A percentile compares a stretch with the other conserved stretches of the same genome.
These are phyloP conservation scores for Tupaia chinensis DNA, from an alignment of 2,113 vertebrate species.

Conservation along the genomic window DNA sequence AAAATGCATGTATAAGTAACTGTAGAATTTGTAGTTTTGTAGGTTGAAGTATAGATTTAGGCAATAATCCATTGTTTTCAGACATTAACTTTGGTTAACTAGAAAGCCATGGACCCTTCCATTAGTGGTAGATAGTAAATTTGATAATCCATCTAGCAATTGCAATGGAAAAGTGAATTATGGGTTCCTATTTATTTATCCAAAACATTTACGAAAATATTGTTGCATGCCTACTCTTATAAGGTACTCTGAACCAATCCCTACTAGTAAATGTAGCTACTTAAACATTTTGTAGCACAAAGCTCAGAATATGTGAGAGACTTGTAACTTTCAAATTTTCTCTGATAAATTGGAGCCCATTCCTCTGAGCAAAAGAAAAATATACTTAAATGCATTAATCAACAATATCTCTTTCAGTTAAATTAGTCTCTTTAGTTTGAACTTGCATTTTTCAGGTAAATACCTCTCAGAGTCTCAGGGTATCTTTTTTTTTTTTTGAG, in stretches of 20 bases:
- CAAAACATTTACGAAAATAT: constrained; percentile 35
- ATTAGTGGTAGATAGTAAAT: constrained; percentile 14
- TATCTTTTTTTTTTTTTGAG: neutral
- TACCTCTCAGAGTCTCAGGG: neutral
- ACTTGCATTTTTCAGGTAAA: neutral
- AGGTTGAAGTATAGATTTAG: neutral
- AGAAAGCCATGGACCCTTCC: neutral
- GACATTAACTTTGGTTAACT: constrained; percentile 8
- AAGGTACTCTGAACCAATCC: neutral
- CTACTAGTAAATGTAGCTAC: neutral
- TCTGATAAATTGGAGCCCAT: neutral
- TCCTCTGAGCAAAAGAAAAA: neutral
- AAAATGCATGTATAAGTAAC: neutral
- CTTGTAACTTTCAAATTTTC: neutral
- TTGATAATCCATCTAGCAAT: constrained; percentile 10
- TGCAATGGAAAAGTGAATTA: constrained; percentile 18
- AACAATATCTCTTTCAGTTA: neutral
- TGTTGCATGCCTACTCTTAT: neutral
- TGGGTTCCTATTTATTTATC: neutral
- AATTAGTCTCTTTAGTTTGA: constrained; percentile 11
- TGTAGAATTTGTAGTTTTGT: neutral
- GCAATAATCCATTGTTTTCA: neutral
- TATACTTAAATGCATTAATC: neutral
- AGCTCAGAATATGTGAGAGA: neutral
- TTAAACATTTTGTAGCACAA: neutral